phyloP scores from a whole-genome alignment of 2,888 invertebrate genomes.

The Scelioninae gen. 2 region DNA sequence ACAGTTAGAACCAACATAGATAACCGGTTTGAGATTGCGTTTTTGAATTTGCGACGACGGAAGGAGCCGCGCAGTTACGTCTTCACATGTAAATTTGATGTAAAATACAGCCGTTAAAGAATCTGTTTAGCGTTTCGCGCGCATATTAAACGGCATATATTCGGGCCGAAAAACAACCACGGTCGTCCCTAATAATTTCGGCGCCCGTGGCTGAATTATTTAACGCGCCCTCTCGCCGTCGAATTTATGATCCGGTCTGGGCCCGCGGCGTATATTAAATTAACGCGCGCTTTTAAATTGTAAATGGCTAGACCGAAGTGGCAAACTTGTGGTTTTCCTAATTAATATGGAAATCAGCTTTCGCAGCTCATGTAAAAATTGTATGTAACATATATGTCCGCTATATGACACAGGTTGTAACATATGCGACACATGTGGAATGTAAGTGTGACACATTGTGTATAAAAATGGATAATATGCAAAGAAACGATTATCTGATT shows the following conservation, averaged over 20 bases:
- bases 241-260: slow-evolving; percentile 43
- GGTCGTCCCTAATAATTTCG: slow-evolving; percentile 51
- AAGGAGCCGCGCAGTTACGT: slow-evolving; percentile 46
- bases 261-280: slow-evolving; percentile 44
- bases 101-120: slow-evolving; percentile 51
- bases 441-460: no score
- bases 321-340: slow-evolving; percentile 25
- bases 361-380: no score
- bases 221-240: slow-evolving; percentile 30
- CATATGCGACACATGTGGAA: no score
- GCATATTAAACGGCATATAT: slow-evolving; percentile 53
- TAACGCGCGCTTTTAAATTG: slow-evolving; percentile 53
- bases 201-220: slow-evolving; percentile 55
- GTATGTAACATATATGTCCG: no score
- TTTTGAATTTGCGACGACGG: slow-evolving; percentile 50
- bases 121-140: slow-evolving; percentile 55
- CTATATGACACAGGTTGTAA: no score
- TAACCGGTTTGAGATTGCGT: slow-evolving; percentile 50
- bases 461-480: no score
- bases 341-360: slow-evolving; percentile 34
- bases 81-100: slow-evolving; percentile 52
- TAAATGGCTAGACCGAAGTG: slow-evolving; percentile 26
- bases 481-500: no score
- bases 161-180: slow-evolving; percentile 47
- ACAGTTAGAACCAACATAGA: slow-evolving; percentile 51